Conservation (phyloP, 2,797 vertebrate species). For the Arrhamphus sclerolepis region DNA sequence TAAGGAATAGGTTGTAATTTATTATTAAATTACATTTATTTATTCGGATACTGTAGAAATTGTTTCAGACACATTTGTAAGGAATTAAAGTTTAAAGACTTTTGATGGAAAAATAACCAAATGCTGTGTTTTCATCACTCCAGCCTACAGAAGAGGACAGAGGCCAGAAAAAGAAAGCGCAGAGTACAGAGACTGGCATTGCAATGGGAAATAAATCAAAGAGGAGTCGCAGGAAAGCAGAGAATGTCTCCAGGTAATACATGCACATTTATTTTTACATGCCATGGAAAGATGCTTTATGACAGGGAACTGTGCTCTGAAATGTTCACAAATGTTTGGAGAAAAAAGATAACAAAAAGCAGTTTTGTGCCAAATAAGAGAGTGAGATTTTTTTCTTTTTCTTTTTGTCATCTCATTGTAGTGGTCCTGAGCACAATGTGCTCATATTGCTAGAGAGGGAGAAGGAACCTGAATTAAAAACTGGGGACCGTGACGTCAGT, state of each 20-base stretch:
- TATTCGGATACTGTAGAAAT: neutral
- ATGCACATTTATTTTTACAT: neutral
- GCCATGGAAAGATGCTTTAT: neutral
- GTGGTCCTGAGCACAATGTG: conserved; percentile 84
- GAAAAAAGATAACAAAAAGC: neutral
- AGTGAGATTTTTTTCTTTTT: neutral
- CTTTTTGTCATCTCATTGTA: conserved; percentile 48
- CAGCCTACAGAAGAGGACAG: conserved; percentile 69
- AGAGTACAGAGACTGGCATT: conserved; percentile 81
- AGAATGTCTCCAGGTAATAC: conserved; percentile 71
- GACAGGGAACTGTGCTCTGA: neutral
- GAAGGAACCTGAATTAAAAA: conserved; percentile 83
- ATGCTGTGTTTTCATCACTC: neutral
- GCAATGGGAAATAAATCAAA: conserved; percentile 86
- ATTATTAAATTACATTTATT: neutral
- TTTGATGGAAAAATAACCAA: neutral
- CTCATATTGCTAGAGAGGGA: conserved; percentile 81
- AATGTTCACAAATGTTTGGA: neutral
- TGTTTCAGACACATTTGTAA: neutral
- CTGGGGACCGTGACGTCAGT: conserved; percentile 64
- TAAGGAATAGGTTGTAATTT: conserved; percentile 31
- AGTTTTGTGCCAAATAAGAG: too few relatives aligned
- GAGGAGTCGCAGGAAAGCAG: conserved; percentile 88
- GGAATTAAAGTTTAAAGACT: neutral
- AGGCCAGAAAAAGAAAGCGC: conserved; percentile 84